A percentile compares a stretch with the other conserved stretches of the same genome.
Evolutionary conservation across 2,888 invertebrate genomes (phyloP).

Genomic region (Bellardia pandia): DNA sequence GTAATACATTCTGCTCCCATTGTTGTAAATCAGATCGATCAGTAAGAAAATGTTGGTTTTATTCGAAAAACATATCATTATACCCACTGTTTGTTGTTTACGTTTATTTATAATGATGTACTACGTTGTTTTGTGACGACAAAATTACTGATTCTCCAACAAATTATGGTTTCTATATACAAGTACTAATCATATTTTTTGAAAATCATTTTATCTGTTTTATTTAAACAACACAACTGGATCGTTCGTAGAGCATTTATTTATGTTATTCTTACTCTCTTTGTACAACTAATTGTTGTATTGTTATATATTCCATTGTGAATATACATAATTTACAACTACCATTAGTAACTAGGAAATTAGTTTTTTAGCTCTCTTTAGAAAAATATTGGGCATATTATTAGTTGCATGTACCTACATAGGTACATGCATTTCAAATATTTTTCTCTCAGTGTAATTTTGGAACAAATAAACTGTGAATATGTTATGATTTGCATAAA

Average conservation of each 20-base stretch:
- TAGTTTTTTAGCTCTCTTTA: background rate
- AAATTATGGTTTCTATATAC: background rate
- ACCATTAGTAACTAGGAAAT: background rate
- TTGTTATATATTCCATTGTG: background rate
- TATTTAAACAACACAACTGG: background rate
- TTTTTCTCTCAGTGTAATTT: conserved; percentile 54
- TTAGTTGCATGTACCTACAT: background rate
- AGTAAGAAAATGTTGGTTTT: too few relatives aligned
- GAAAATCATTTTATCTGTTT: too few relatives aligned
- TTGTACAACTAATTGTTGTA: background rate
- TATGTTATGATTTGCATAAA: conserved; percentile 81
- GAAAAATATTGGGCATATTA: background rate
- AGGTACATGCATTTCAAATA: background rate
- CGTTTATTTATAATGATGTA: conserved; percentile 13
- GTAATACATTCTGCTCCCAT: too few relatives aligned
- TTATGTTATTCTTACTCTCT: background rate
- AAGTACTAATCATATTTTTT: too few relatives aligned
- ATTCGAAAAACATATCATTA: too few relatives aligned
- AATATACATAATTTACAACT: background rate
- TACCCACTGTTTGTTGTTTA: conserved; percentile 44
- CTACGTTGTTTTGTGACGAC: conserved; percentile 34
- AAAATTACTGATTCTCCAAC: conserved; percentile 48
- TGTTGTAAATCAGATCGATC: too few relatives aligned
- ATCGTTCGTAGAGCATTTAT: background rate
- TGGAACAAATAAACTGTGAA: conserved; percentile 42